These are phyloP conservation scores for Pangasius macronema DNA, from an alignment of 2,797 vertebrate species.

Conservation along the genomic window DNA sequence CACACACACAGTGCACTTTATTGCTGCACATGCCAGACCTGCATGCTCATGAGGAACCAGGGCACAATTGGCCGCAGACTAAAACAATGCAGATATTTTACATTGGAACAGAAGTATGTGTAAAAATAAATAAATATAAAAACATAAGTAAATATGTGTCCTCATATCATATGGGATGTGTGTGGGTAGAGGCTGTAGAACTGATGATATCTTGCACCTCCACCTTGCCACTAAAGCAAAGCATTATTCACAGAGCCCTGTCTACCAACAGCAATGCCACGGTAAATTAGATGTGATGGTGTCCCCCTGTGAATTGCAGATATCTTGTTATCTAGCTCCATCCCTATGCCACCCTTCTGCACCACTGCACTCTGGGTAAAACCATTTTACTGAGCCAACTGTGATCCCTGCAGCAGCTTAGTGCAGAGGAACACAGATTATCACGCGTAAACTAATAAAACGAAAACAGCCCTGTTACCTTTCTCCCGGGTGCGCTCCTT, in stretches of 20 bases:
- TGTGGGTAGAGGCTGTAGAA: not conserved
- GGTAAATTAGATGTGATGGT: slow-evolving; percentile 49
- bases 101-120: not conserved
- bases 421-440: slow-evolving; percentile 46
- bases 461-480: slow-evolving; percentile 20
- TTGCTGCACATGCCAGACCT: slow-evolving; percentile 31
- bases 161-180: not conserved
- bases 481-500: not conserved
- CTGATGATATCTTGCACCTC: not conserved
- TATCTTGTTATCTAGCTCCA: slow-evolving; percentile 49
- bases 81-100: not conserved
- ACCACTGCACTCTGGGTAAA: slow-evolving; percentile 27
- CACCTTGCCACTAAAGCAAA: slow-evolving; percentile 9
- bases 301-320: slow-evolving; percentile 50
- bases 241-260: slow-evolving; percentile 22
- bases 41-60: slow-evolving; percentile 8
- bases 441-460: slow-evolving; percentile 35
- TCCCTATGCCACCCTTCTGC: slow-evolving; percentile 36
- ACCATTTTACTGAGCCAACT: slow-evolving; percentile 23
- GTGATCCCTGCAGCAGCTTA: slow-evolving; percentile 45
- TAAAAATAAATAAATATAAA: too few relatives aligned
- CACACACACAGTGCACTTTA: slow-evolving; percentile 25
- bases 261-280: slow-evolving; percentile 21
- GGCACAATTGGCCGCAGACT: not conserved
- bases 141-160: too few relatives aligned